Base-by-base conservation (phyloP, 2,113 vertebrate genomes). In the Neogobius melanostomus region DNA sequence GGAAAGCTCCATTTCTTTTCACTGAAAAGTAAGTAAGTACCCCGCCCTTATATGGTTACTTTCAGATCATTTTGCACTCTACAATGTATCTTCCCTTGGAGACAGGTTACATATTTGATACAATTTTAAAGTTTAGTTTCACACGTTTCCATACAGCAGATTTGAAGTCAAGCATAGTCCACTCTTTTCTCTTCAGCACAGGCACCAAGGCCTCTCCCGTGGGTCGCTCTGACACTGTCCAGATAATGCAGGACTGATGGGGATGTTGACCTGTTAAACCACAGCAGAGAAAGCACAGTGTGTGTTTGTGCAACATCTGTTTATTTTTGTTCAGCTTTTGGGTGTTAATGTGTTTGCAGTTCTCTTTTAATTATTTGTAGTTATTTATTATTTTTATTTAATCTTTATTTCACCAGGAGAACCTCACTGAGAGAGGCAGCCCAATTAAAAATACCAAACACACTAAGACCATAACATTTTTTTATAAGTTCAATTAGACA, bases 181-280 rank as follows among this genome's bases (percentile, higher is more conserved):
- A 44, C 65, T 57, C 69, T 81, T 61, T 68, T 65, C 65, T 75
- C 77, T 66, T 45, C 64, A 69, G 79, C 63, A 81, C 75, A 50
- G 52, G 73, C 51, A 75, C 21, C 57, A 64, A 57, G 72, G 69
- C 69, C 86, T 88, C 84, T 85, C 84, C 85, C 82, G 74, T 75
- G 85, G 90, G 90, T 91, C 89, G 88, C 79, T 72, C 82, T 91
- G 92, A 93, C 91, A 91, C 83, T 92, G 88, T 92, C 89, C 90
- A 92, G 91, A 92, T 91, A 87, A 89, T 89, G 81, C 83, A 79
- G 75, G 54, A 89, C 64, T 77, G 84, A 89, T 89, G 82, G 76
- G 85, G 78, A 74, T 82, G 80, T 84, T 79, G 62, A 72, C 60
- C 68, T 71, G 81, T 82, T 65, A 79, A 66, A 77, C 66, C 67